A percentile compares a stretch with the other conserved stretches of the same genome.
Evolutionary conservation across 2,113 vertebrate species (phyloP).

Genomic region (Dicrurus megarhynchus): DNA sequence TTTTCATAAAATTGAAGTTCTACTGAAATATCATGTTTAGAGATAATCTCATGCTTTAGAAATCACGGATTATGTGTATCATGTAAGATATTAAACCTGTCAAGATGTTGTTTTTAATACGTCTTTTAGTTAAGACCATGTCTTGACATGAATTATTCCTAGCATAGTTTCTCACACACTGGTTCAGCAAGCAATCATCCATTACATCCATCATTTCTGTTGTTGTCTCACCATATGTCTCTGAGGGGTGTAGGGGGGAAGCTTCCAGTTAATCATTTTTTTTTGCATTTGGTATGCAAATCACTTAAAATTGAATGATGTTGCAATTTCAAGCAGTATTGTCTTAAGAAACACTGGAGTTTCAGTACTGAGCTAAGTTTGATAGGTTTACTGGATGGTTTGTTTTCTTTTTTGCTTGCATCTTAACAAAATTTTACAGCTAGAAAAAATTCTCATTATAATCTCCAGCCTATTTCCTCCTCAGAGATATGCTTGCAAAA

Average conservation of each 20-base stretch:
- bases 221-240: conserved; percentile 42
- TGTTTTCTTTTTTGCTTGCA: background rate
- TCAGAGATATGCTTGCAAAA: background rate
- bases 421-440: conserved; percentile 7
- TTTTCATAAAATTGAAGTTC: conserved; percentile 21
- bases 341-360: background rate
- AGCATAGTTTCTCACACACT: conserved; percentile 27
- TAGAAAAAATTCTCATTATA: background rate
- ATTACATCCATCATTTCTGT: conserved; percentile 53
- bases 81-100: conserved; percentile 43
- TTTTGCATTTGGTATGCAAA: conserved; percentile 30
- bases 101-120: conserved; percentile 37
- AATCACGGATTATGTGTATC: conserved; percentile 30
- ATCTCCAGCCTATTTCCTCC: background rate
- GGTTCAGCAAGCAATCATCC: conserved; percentile 44
- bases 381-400: background rate
- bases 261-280: conserved; percentile 15
- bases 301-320: conserved; percentile 29
- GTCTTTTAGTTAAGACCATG: conserved; percentile 39
- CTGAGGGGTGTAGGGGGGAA: background rate
- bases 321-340: background rate
- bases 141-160: conserved; percentile 46
- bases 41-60: conserved; percentile 31
- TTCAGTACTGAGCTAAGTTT: background rate
- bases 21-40: conserved; percentile 35